These are phyloP conservation scores for Pseudopipra pipra DNA, from an alignment of 2,113 vertebrate genomes.

Conservation along the genomic window DNA sequence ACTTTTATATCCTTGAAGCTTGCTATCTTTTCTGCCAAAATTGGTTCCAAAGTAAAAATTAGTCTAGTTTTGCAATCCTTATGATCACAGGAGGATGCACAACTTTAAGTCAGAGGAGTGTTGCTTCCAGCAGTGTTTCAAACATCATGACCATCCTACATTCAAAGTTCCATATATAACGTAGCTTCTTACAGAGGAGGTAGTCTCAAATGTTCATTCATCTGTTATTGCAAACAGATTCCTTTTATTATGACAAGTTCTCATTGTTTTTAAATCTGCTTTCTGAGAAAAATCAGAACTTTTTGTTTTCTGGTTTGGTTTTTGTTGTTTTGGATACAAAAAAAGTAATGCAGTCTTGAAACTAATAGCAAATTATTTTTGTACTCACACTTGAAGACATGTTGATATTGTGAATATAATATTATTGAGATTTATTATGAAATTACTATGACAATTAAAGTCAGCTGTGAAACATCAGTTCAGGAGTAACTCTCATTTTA, in stretches of 20 bases:
- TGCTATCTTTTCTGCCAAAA: not conserved
- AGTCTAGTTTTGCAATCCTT: not conserved
- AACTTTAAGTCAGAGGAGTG: not conserved
- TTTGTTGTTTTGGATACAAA: not conserved
- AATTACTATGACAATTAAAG: constrained; percentile 40
- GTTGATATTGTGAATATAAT: constrained; percentile 10
- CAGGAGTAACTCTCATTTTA: constrained; percentile 50
- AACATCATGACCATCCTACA: not conserved
- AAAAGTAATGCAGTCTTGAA: not conserved
- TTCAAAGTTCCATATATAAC: not conserved
- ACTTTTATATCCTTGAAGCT: not conserved
- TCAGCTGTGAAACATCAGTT: constrained; percentile 34
- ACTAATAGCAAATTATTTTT: not conserved
- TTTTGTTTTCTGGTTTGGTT: not conserved
- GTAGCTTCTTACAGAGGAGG: not conserved
- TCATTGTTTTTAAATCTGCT: not conserved
- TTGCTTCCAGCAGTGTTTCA: not conserved
- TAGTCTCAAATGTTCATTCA: not conserved
- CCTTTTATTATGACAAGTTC: not conserved
- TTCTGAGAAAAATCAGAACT: not conserved
- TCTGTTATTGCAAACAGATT: not conserved
- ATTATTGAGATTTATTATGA: constrained; percentile 36
- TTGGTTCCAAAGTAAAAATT: not conserved
- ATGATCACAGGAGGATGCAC: not conserved
- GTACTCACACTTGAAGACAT: not conserved